phyloP scores from a whole-genome alignment of 2,888 invertebrate genomes.

The Catocala sponsa region DNA sequence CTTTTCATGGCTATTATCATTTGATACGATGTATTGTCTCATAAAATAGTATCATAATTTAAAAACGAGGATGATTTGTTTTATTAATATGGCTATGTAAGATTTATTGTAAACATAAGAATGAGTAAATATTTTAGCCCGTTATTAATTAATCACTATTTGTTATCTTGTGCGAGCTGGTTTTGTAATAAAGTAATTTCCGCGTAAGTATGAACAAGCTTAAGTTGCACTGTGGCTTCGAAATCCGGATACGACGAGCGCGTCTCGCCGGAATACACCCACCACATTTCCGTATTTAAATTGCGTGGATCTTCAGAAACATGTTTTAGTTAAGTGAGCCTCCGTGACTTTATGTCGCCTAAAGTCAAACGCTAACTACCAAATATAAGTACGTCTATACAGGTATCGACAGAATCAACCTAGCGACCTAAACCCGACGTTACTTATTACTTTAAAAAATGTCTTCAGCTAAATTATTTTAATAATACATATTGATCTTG shows the following conservation, averaged over 20 bases:
- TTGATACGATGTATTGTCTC: too few species aligned
- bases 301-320: constrained; percentile 63
- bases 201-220: constrained; percentile 55
- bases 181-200: constrained; percentile 62
- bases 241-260: constrained; percentile 52
- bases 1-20: too few species aligned
- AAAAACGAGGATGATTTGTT: too few species aligned
- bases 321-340: constrained; percentile 57
- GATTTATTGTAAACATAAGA: too few species aligned
- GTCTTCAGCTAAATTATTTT: too few species aligned
- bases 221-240: constrained; percentile 42
- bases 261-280: constrained; percentile 60
- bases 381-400: background rate
- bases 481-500: too few species aligned
- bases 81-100: too few species aligned
- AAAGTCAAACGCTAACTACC: constrained; percentile 14
- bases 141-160: constrained; percentile 30
- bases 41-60: too few species aligned
- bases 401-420: background rate
- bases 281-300: constrained; percentile 74
- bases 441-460: too few species aligned
- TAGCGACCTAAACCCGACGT: background rate
- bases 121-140: too few species aligned
- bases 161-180: constrained; percentile 49
- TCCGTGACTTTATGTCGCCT: constrained; percentile 13